Conservation (phyloP, 2,888 invertebrate species). For the Steinernema carpocapsae region DNA sequence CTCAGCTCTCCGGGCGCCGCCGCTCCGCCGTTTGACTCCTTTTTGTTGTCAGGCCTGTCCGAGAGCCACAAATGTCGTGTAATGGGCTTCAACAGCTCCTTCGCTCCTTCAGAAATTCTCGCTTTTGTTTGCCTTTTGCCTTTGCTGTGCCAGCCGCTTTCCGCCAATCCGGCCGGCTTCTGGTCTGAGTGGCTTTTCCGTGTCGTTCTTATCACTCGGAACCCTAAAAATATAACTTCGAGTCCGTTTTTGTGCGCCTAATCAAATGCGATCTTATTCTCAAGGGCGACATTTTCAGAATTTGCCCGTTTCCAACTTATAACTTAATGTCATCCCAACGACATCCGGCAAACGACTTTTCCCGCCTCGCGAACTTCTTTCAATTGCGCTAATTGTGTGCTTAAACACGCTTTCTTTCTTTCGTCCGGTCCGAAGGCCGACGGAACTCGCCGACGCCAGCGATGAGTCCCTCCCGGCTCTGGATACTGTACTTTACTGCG, state of each 20-base stretch:
- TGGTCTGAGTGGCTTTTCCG: background rate
- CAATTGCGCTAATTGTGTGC: constrained; percentile 30
- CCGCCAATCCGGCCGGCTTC: background rate
- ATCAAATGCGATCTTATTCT: constrained; percentile 23
- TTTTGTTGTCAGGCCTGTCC: background rate
- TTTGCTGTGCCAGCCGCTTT: background rate
- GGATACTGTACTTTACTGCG: constrained; percentile 15
- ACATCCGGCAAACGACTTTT: constrained; percentile 16
- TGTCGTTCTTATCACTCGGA: background rate
- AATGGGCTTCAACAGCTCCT: background rate
- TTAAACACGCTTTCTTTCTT: constrained; percentile 24
- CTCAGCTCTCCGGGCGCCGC: constrained; percentile 1
- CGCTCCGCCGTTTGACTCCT: background rate
- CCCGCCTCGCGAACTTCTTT: constrained; percentile 23
- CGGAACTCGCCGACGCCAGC: background rate
- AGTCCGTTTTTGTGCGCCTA: constrained; percentile 6
- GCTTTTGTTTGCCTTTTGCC: constrained; percentile 16
- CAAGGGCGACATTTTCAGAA: constrained; percentile 33
- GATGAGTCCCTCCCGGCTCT: background rate
- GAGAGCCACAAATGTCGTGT: constrained; percentile 1
- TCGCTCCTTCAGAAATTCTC: constrained; percentile 5
- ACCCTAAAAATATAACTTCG: constrained; percentile 1
- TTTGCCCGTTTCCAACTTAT: constrained; percentile 30
- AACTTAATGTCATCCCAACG: constrained; percentile 33
- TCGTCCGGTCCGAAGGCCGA: background rate